Percentiles rank a stretch among this genome's conserved stretches.
Conservation (phyloP, 92 coral and sea anemone species). For the Actinostola sp. region DNA sequence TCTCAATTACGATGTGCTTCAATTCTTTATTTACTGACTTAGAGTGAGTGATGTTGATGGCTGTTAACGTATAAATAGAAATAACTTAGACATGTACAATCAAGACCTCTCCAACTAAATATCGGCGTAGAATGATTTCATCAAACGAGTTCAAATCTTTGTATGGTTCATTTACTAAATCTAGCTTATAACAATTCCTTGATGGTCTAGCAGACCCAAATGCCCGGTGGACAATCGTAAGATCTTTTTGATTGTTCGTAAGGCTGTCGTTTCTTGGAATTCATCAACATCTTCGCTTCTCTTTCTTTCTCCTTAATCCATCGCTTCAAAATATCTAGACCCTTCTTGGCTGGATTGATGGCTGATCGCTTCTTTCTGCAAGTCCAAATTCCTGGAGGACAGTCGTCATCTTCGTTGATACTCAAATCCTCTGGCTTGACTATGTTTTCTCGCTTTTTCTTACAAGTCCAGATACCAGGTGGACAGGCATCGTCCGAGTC, state of each 20-base stretch:
- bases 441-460: constrained; percentile 16
- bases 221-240: constrained; percentile 38
- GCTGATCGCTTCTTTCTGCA: constrained; percentile 17
- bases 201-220: constrained; percentile 34
- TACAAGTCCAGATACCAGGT: constrained; percentile 26
- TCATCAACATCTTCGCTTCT: constrained; percentile 11
- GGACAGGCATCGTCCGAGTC: constrained; percentile 12
- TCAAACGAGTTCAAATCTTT: not conserved
- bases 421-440: not conserved
- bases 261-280: not conserved
- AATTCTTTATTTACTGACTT: constrained; percentile 2
- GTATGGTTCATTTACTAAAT: not conserved
- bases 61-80: not conserved
- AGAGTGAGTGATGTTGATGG: too few relatives aligned
- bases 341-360: not conserved
- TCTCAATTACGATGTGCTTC: not conserved
- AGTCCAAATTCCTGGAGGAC: constrained; percentile 32
- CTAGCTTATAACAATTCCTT: not conserved
- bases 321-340: constrained; percentile 12
- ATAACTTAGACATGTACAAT: constrained; percentile 16
- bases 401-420: not conserved
- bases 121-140: not conserved
- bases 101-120: not conserved
- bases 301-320: constrained; percentile 18
- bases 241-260: not conserved